Percentiles rank a stretch among this genome's conserved stretches.
Conservation (phyloP, 2,888 invertebrate genomes). For the Ichneumoninae sp. region DNA sequence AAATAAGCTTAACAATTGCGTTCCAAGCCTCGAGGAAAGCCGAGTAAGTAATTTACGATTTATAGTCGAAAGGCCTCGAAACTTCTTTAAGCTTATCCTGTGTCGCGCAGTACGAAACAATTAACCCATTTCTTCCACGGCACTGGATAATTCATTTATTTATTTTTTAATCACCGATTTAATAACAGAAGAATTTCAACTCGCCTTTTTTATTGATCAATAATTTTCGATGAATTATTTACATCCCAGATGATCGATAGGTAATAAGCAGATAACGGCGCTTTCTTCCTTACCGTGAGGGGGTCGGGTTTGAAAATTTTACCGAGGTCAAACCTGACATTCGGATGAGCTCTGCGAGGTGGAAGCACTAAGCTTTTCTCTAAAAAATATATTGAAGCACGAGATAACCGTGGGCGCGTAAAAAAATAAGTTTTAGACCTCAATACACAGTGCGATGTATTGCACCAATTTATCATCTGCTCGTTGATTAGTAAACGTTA, state of each 20-base stretch:
- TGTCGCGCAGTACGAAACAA: background rate
- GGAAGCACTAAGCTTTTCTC: constrained; percentile 11
- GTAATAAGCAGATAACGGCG: background rate
- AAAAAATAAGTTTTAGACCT: background rate
- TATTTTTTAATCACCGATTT: background rate
- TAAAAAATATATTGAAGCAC: background rate
- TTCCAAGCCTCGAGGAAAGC: background rate
- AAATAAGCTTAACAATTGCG: constrained; percentile 14
- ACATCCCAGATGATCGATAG: background rate
- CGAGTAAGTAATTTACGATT: background rate
- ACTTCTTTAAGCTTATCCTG: background rate
- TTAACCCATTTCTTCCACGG: background rate
- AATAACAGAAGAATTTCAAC: background rate
- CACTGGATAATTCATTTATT: background rate
- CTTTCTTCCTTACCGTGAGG: background rate
- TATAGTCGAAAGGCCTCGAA: background rate
- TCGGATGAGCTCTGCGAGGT: constrained; percentile 2
- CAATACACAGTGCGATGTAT: background rate
- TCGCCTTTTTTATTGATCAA: background rate
- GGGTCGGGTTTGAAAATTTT: background rate
- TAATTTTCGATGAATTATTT: background rate
- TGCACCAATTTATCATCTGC: background rate
- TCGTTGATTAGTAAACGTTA: background rate
- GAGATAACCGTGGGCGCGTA: background rate
- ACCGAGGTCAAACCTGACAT: background rate